phyloP scores from a whole-genome alignment of 2,888 invertebrate species.

The Drepana falcataria region DNA sequence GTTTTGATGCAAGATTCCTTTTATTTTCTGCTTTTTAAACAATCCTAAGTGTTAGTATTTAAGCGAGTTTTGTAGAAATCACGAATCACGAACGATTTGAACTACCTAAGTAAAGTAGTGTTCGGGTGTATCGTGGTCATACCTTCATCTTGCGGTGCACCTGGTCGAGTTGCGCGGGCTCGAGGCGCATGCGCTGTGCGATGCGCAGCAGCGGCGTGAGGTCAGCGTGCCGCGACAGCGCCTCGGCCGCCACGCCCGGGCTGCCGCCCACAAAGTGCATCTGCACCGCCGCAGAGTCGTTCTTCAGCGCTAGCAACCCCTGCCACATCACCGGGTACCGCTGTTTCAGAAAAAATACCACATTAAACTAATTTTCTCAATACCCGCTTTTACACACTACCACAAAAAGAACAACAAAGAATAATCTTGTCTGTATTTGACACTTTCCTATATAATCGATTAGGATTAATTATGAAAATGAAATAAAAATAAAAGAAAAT shows the following conservation, averaged over 20 bases:
- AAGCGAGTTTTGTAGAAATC: no score
- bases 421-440: no score
- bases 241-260: slow-evolving; percentile 91
- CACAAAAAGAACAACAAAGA: no score
- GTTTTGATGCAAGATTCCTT: no score
- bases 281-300: slow-evolving; percentile 97
- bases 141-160: slow-evolving; percentile 98
- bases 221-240: slow-evolving; percentile 91
- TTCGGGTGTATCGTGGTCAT: slow-evolving; percentile 1
- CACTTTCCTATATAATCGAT: no score
- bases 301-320: slow-evolving; percentile 95
- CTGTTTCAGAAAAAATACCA: slow-evolving; percentile 56
- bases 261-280: slow-evolving; percentile 99
- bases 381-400: no score
- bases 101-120: not conserved
- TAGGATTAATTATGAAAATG: no score
- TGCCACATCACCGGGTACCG: slow-evolving; percentile 99
- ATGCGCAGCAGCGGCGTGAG: slow-evolving; percentile 93
- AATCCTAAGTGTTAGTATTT: no score
- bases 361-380: not conserved
- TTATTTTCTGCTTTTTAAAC: no score
- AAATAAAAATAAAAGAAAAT: no score
- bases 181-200: slow-evolving; percentile 98
- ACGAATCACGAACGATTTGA: no score
- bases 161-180: slow-evolving; percentile 96